Evolutionary conservation across 2,888 invertebrate genomes (phyloP).

Genomic region (Calliphora vomitoria): DNA sequence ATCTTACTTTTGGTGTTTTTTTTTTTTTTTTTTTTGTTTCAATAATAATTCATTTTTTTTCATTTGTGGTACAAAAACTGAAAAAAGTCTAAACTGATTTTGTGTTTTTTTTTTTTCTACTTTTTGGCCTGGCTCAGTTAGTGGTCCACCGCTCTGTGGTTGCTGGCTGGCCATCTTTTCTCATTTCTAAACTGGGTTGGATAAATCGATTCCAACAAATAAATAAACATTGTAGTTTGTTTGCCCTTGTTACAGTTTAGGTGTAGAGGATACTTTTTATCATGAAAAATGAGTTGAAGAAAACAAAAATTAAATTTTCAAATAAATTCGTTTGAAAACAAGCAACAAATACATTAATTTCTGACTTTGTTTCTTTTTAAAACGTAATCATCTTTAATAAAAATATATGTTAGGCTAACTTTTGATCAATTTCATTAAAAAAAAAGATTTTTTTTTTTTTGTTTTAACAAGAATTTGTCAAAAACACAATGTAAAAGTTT

Average conservation of each 20-base stretch:
- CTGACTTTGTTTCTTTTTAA: not conserved
- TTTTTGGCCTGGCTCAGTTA: conserved; percentile 48
- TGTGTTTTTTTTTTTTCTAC: conserved; percentile 23
- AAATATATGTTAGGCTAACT: not conserved
- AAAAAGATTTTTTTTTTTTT: not conserved
- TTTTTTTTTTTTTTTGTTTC: conserved; percentile 23
- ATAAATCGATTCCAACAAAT: conserved; percentile 19
- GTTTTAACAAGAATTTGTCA: not conserved
- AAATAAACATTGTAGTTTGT: conserved; percentile 19
- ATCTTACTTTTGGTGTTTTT: conserved; percentile 4
- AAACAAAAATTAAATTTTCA: not conserved
- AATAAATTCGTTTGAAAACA: not conserved
- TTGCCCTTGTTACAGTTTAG: conserved; percentile 15
- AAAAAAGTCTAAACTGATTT: conserved; percentile 48
- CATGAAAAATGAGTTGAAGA: not conserved
- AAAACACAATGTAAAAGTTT: not conserved
- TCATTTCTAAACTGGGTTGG: not conserved
- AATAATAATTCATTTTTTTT: conserved; percentile 73
- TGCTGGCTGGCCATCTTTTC: conserved; percentile 24
- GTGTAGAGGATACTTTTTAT: not conserved
- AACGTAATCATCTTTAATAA: not conserved
- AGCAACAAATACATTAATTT: not conserved
- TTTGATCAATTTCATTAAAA: not conserved
- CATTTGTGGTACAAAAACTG: conserved; percentile 30
- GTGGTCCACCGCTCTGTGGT: conserved; percentile 62